Conservation (phyloP, 2,113 vertebrate genomes). For the Delphinapterus leucas region DNA sequence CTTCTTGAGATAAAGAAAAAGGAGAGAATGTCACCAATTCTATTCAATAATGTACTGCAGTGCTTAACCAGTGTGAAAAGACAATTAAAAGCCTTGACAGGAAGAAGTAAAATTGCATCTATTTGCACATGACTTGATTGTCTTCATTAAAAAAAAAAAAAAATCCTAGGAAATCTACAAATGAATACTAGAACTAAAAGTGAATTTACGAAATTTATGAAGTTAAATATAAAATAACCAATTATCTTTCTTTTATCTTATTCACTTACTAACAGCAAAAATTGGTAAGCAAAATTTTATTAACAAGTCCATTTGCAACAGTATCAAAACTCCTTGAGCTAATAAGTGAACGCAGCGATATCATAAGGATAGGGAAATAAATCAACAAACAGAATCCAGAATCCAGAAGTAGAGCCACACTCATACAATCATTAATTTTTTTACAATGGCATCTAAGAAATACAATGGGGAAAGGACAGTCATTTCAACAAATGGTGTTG, state of each 20-base stretch:
- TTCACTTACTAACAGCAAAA: neutral
- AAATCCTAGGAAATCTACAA: neutral
- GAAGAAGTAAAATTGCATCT: neutral
- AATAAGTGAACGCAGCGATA: neutral
- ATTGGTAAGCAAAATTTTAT: neutral
- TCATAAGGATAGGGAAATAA: neutral
- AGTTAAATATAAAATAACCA: neutral
- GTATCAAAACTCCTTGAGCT: neutral
- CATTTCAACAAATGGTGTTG: neutral
- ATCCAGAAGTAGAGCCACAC: neutral
- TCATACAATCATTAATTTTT: neutral
- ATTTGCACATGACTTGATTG: neutral
- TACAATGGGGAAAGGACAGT: neutral
- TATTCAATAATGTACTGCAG: neutral
- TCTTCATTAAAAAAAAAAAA: neutral
- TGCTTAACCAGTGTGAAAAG: neutral
- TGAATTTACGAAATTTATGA: neutral
- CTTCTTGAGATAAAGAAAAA: neutral
- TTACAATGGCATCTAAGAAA: neutral
- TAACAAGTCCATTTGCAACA: neutral
- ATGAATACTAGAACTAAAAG: neutral
- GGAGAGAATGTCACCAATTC: neutral
- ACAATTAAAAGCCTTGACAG: neutral
- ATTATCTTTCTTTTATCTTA: neutral
- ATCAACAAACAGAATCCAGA: neutral